Percentiles rank a stretch among this genome's conserved stretches.
Evolutionary conservation across 1,140 invertebrate genomes (phyloP).

Genomic region (Bombus difficillimus): DNA sequence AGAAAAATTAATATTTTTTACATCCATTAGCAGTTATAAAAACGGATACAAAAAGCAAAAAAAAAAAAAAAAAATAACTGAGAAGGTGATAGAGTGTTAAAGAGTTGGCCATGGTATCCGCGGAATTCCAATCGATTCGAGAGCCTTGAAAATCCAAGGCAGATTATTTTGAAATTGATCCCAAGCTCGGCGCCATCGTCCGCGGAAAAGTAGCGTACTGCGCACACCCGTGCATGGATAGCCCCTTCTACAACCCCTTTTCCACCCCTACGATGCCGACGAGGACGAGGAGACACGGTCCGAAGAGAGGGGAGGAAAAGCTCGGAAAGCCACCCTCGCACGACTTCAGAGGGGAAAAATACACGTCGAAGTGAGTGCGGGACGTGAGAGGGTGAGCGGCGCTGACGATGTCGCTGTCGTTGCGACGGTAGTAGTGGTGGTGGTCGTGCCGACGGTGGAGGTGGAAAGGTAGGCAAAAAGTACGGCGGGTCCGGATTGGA

Average conservation of each 20-base stretch:
- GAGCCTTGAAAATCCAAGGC: slow-evolving; percentile 80
- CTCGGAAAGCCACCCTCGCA: slow-evolving; percentile 70
- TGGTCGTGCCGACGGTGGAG: slow-evolving; percentile 52
- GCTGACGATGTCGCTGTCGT: slow-evolving; percentile 30
- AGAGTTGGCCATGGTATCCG: slow-evolving; percentile 2
- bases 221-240: slow-evolving; percentile 74
- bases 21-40: neutral
- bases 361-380: slow-evolving; percentile 74
- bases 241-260: slow-evolving; percentile 69
- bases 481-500: slow-evolving; percentile 77
- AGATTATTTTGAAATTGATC: slow-evolving; percentile 82
- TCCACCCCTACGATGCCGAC: slow-evolving; percentile 62
- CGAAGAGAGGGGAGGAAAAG: slow-evolving; percentile 46
- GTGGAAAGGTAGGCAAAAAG: slow-evolving; percentile 77
- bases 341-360: slow-evolving; percentile 83
- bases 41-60: neutral
- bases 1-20: neutral
- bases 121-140: slow-evolving; percentile 74
- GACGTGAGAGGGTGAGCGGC: slow-evolving; percentile 69
- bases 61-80: neutral
- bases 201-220: slow-evolving; percentile 81
- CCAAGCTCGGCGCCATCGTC: slow-evolving; percentile 78
- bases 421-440: neutral
- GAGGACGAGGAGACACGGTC: slow-evolving; percentile 36
- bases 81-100: neutral